Evolutionary conservation across 2,888 invertebrate species (phyloP).

Genomic region (Thymelicus acteon): DNA sequence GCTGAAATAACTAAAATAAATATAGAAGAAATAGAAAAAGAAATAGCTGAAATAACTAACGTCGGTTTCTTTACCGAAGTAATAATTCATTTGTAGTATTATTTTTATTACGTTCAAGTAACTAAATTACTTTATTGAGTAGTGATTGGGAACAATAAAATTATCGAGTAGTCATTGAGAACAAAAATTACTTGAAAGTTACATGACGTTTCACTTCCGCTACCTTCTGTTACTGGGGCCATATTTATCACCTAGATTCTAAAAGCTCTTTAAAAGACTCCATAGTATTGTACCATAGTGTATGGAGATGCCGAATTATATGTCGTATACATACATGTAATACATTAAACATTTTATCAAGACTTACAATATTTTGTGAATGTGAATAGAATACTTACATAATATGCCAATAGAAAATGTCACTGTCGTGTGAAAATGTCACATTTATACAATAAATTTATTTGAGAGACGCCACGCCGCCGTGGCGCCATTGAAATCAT

Average conservation of each 20-base stretch:
- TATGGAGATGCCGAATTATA: conserved; percentile 16
- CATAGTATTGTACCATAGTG: conserved; percentile 45
- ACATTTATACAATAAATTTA: not conserved
- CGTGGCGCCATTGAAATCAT: not conserved
- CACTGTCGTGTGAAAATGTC: conserved; percentile 11
- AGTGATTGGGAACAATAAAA: too few species aligned
- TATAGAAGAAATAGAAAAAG: too few species aligned
- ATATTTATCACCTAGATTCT: conserved; percentile 54
- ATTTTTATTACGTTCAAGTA: too few species aligned
- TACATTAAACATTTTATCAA: conserved; percentile 6
- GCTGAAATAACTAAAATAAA: too few species aligned
- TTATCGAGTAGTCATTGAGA: too few species aligned
- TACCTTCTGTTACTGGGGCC: conserved; percentile 44
- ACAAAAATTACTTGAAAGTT: too few species aligned
- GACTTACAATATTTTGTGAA: not conserved
- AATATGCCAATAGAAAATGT: conserved; percentile 20
- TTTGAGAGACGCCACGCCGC: not conserved
- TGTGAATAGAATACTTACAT: not conserved
- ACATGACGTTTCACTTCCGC: not conserved
- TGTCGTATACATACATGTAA: conserved; percentile 13
- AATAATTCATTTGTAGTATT: too few species aligned
- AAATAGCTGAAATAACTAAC: too few species aligned
- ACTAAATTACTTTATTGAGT: too few species aligned
- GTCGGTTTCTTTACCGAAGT: too few species aligned
- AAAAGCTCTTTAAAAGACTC: conserved; percentile 64